Evolutionary conservation across 2,888 invertebrate species (phyloP).

Genomic region (Nemotelus pantherinus): DNA sequence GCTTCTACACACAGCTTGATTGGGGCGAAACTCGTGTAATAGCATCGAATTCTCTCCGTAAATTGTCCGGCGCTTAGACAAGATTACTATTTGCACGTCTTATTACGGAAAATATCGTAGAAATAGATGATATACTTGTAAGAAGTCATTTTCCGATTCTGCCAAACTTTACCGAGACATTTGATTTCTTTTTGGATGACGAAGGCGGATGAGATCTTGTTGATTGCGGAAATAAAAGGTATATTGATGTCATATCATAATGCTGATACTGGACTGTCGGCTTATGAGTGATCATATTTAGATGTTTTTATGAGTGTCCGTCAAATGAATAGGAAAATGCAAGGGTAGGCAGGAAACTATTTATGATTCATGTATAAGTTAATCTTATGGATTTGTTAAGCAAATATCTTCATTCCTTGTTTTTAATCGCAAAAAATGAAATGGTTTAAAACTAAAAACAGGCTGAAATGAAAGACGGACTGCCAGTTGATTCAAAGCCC

Average conservation of each 20-base stretch:
- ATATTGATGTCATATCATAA: conserved; percentile 35
- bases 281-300: too few relatives aligned
- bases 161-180: conserved; percentile 9
- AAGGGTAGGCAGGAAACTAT: too few relatives aligned
- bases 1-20: conserved; percentile 26
- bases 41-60: conserved; percentile 46
- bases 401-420: too few relatives aligned
- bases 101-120: conserved; percentile 39
- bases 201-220: conserved; percentile 34
- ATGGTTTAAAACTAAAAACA: too few relatives aligned
- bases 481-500: too few relatives aligned
- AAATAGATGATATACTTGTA: conserved; percentile 37
- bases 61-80: conserved; percentile 45
- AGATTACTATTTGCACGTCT: conserved; percentile 50
- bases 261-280: neutral
- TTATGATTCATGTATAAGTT: too few relatives aligned
- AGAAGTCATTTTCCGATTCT: conserved; percentile 36
- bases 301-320: too few relatives aligned
- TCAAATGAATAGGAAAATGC: too few relatives aligned
- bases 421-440: too few relatives aligned
- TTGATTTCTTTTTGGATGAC: conserved; percentile 24
- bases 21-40: conserved; percentile 37
- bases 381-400: too few relatives aligned
- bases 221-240: conserved; percentile 40
- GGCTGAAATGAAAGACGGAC: too few relatives aligned